phyloP scores from a whole-genome alignment of 92 coral and sea anemone genomes.

The Virgularia gustaviana region DNA sequence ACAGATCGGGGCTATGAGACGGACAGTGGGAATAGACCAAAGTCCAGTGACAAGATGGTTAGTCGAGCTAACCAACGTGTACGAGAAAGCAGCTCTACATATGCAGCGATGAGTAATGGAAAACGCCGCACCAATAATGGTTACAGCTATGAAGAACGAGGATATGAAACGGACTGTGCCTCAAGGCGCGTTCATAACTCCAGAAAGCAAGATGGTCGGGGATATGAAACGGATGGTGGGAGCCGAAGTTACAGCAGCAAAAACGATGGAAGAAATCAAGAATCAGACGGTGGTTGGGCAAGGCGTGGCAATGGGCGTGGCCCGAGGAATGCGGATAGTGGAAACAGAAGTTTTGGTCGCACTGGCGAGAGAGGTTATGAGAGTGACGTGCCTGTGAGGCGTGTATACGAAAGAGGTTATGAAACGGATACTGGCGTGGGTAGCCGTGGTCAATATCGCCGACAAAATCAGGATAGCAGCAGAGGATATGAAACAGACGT shows the following conservation, averaged over 20 bases:
- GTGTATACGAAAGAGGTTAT: conserved; percentile 24
- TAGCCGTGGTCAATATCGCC: background rate
- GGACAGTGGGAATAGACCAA: conserved; percentile 18
- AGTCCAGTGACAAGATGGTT: background rate
- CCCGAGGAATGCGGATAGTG: no score
- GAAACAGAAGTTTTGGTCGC: conserved; percentile 5
- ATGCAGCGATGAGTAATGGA: conserved; percentile 17
- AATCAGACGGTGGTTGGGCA: no score
- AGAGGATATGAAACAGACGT: conserved; percentile 31
- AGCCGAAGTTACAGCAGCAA: background rate
- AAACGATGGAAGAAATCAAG: no score
- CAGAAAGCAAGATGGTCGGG: conserved; percentile 20
- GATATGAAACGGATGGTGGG: conserved; percentile 22
- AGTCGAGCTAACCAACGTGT: background rate
- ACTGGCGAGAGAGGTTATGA: conserved; percentile 28
- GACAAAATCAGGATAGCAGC: no score
- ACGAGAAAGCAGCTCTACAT: conserved; percentile 5
- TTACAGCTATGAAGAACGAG: conserved; percentile 10
- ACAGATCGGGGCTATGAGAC: conserved; percentile 39
- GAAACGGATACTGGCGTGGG: conserved; percentile 13
- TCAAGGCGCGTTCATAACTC: conserved; percentile 1
- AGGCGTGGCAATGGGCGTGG: no score
- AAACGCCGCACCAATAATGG: conserved; percentile 11
- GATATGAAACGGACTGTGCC: conserved; percentile 33
- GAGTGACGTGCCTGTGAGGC: conserved; percentile 15